Base-by-base conservation (phyloP, 2,888 invertebrate species). In the Lepetodrilus schrolli region DNA sequence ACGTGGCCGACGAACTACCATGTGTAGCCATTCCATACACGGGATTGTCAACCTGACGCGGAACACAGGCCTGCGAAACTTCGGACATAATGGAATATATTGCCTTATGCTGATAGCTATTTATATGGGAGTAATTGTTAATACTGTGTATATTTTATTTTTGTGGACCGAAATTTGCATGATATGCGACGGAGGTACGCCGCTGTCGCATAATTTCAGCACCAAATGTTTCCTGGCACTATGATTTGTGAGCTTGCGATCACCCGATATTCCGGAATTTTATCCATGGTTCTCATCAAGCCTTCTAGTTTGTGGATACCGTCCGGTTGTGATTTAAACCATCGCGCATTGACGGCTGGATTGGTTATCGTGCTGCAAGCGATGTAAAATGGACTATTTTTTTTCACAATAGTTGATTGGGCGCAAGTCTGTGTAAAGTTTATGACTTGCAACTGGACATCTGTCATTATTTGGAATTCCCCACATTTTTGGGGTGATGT, bases 191-290 rank as follows among this genome's bases (percentile, higher is more conserved):
- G 66, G 49, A 20, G 65, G 37, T n/a, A 51, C 51, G 47, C 51
- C 37, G 21, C 26, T 26, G 30, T 69, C 73, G 43, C 50, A 51
- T 17, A 69, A 17, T 50, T 48, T 73, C 26, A 69, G 73, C 13
- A 69, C 49, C 5, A 73, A 26, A 48, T 73, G 43, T 68, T 73
- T 73, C 21, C 58, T 50, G n/a, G 73, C 51, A 47, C 51, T 70
- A 23, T 70, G 47, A 13, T 73, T 73, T n/a, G 51, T 47, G 4
- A 51, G 43, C 7, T 73, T 34, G 48, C 47, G 20, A n/a, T 69
- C 47, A 38, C 23, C 1, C 1, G 20, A 17, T 10, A 69, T 36
- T 36, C 58, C 58, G 20, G 71, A 65, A 26, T 30, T 3, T 47
- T 66, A 20, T 17, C 34, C 74, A 74, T 74, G 30, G 47, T 38